phyloP scores from a whole-genome alignment of 2,113 vertebrate genomes.

The Anguilla japonica region DNA sequence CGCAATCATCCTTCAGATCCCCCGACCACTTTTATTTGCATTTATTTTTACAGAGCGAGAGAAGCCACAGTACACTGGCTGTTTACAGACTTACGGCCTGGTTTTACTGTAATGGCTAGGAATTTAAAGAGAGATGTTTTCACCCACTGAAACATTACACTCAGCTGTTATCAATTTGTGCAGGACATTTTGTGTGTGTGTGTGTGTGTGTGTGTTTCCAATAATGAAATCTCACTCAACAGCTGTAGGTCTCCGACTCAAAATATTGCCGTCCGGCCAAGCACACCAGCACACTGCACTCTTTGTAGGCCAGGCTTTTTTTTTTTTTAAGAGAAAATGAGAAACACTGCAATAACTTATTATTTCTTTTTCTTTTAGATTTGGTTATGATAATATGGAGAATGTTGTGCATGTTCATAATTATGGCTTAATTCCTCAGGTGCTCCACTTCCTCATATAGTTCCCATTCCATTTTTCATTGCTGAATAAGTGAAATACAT shows the following conservation, averaged over 20 bases:
- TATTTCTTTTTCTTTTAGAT: neutral
- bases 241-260: neutral
- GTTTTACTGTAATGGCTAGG: neutral
- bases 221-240: neutral
- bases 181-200: neutral
- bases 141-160: neutral
- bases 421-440: neutral
- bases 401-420: neutral
- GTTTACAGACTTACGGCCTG: neutral
- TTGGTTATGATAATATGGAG: neutral
- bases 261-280: neutral
- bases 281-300: neutral
- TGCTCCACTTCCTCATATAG: neutral
- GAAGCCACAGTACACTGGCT: neutral
- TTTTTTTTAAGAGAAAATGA: neutral
- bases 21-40: neutral
- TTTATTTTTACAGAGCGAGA: neutral
- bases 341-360: neutral
- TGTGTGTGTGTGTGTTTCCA: neutral
- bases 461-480: neutral
- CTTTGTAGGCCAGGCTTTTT: neutral
- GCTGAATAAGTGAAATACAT: too few relatives aligned
- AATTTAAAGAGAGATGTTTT: neutral
- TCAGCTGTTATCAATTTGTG: neutral
- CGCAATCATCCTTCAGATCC: neutral